Evolutionary conservation across 1,140 invertebrate genomes (phyloP).

Genomic region (Propsilocerus akamusi): DNA sequence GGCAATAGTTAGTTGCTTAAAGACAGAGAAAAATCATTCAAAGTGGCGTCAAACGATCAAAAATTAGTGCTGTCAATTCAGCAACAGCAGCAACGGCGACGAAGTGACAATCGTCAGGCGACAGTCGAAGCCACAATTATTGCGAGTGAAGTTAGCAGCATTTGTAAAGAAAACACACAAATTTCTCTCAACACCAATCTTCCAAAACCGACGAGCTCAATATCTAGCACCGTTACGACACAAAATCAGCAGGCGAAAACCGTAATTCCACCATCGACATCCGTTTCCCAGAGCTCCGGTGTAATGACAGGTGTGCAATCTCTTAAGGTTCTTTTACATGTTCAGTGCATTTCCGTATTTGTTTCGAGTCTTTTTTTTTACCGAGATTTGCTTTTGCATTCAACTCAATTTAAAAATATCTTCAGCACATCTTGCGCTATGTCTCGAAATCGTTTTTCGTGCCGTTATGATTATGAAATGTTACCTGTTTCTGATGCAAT

Average conservation of each 20-base stretch:
- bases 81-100: background rate
- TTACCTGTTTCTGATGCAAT: too few relatives aligned
- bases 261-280: background rate
- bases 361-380: too few relatives aligned
- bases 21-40: background rate
- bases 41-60: slow-evolving; percentile 2
- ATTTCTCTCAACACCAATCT: background rate
- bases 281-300: background rate
- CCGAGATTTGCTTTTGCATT: too few relatives aligned
- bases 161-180: background rate
- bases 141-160: background rate
- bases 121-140: background rate
- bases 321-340: background rate
- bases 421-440: too few relatives aligned
- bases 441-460: too few relatives aligned
- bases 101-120: background rate
- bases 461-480: too few relatives aligned
- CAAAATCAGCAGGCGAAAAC: background rate
- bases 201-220: background rate
- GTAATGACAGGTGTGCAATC: background rate
- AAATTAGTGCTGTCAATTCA: background rate
- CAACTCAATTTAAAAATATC: too few relatives aligned
- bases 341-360: too few relatives aligned
- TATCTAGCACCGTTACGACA: background rate
- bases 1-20: too few relatives aligned